phyloP scores from a whole-genome alignment of 2,888 invertebrate species.

The Andrena fulva region DNA sequence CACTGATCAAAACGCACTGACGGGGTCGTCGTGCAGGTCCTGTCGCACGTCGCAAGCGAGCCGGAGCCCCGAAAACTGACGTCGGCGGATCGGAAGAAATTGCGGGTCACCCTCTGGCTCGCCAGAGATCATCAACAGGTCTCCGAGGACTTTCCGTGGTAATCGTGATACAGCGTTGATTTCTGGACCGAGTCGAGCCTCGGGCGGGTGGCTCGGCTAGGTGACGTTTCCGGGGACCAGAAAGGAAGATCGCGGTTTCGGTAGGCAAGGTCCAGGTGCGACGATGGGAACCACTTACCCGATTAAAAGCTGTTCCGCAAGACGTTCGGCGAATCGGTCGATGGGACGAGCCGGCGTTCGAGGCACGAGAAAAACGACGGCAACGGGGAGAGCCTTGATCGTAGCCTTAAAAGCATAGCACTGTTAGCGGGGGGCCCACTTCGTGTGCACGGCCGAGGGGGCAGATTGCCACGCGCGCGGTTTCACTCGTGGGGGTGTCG shows the following conservation, averaged over 20 bases:
- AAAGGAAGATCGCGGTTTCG: not conserved
- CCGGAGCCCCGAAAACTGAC: not conserved
- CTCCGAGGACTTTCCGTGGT: constrained; percentile 27
- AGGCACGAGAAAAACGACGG: constrained; percentile 26
- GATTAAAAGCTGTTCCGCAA: constrained; percentile 52
- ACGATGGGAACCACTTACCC: constrained; percentile 50
- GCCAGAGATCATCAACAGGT: constrained; percentile 68
- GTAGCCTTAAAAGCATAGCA: constrained; percentile 71
- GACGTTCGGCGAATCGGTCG: constrained; percentile 23
- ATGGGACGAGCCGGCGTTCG: constrained; percentile 23
- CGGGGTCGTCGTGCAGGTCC: not conserved
- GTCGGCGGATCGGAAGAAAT: not conserved
- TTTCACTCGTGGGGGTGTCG: constrained; percentile 83
- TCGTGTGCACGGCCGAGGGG: constrained; percentile 52
- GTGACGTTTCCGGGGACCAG: not conserved
- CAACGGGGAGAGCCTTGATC: constrained; percentile 53
- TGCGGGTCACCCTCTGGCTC: not conserved
- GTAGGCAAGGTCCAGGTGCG: constrained; percentile 1
- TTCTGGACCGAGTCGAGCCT: not conserved
- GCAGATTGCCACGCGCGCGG: constrained; percentile 76
- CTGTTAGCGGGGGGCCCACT: constrained; percentile 67
- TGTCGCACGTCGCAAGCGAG: not conserved
- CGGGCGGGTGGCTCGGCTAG: not conserved
- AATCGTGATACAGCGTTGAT: not conserved
- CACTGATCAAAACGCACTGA: constrained; percentile 4